phyloP scores from a whole-genome alignment of 2,113 vertebrate species.

The Ochotona princeps region DNA sequence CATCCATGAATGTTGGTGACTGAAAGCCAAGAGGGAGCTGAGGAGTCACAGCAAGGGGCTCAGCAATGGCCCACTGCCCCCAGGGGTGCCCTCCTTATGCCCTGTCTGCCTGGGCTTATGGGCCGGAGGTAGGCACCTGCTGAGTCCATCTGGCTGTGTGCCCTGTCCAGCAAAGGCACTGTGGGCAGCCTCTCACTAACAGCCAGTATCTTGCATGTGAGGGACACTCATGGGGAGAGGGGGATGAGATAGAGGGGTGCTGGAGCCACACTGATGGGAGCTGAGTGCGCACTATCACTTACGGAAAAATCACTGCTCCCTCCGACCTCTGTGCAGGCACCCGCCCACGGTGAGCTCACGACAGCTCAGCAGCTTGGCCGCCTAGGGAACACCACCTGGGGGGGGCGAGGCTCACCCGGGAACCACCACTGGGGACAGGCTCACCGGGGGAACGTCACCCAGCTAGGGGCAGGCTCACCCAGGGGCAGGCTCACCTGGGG shows the following conservation, averaged over 20 bases:
- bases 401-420: no score
- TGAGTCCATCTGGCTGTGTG: not conserved
- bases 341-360: no score
- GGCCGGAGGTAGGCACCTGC: fast-evolving
- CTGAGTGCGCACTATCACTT: fast-evolving
- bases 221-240: fast-evolving
- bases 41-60: not conserved
- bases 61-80: fast-evolving
- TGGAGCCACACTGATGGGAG: fast-evolving
- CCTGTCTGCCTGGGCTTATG: fast-evolving
- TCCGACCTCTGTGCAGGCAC: not conserved
- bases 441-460: no score
- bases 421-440: no score
- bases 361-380: no score
- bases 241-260: fast-evolving
- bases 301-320: fast-evolving
- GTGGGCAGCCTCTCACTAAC: not conserved
- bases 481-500: no score
- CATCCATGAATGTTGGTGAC: no score
- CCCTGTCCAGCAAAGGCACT: fast-evolving
- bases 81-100: fast-evolving
- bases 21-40: not conserved
- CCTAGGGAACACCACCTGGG: no score
- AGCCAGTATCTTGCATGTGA: fast-evolving
- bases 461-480: no score